Evolutionary conservation across 2,888 invertebrate genomes (phyloP), one percentile per base, ranked within the genome.

Genomic region (Lamellibrachia columna): DNA sequence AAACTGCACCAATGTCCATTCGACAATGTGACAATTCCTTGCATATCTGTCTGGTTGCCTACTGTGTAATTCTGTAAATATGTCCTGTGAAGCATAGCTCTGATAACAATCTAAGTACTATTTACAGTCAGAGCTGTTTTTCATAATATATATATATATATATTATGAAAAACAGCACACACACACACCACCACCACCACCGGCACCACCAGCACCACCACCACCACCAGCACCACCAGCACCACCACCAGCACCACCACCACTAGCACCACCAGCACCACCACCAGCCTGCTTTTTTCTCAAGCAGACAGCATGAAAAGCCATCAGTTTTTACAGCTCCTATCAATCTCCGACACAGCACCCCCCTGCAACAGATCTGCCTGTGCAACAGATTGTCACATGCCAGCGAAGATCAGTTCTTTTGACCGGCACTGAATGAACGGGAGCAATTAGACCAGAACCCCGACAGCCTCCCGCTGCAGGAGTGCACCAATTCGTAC

Each of bases 381-480:
- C 75, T n/a, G n/a, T 75, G 75, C 75, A 75, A 75, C 75, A 75
- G 75, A 75, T 75, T 75, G 75, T 75, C n/a, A 75, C 75, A n/a
- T n/a, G 75, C n/a, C 75, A 75, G 75, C 75, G 75, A 75, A 75
- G 75, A 75, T 75, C 75, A 75, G 75, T n/a, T 75, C 75, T 75
- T 75, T 75, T 75, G 75, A 75, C 75, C n/a, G 75, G 15, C 75
- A 75, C 75, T 75, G 75, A 75, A 75, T 75, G 75, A 75, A 75
- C 22, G 22, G n/a, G 75, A 75, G 75, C 75, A 75, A 75, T 75
- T 75, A 75, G 75, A 75, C 75, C 75, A 15, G 75, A 2, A n/a
- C 75, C 75, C 75, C 75, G 15, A n/a, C 6, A n/a, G 75, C 75
- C n/a, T 75, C 22, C 22, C 75, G 75, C 75, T 75, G 75, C 22